A percentile compares a stretch with the other conserved stretches of the same genome.
Conservation (phyloP, 2,888 invertebrate genomes). For the Gasteruption jaculator region DNA sequence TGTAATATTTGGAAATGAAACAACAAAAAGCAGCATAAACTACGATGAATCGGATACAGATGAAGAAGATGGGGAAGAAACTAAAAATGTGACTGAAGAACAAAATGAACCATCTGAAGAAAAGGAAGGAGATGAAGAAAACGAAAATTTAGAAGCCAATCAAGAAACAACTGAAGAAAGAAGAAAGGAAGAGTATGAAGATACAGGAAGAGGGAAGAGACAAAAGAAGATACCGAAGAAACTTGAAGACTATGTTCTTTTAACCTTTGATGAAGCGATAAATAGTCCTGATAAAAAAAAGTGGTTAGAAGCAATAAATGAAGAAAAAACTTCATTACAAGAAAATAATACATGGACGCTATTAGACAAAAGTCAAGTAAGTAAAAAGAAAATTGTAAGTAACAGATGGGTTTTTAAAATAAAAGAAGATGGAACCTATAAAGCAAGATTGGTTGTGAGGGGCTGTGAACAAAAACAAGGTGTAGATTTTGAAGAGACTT, state of each 20-base stretch:
- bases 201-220: background rate
- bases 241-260: slow-evolving; percentile 2
- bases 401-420: background rate
- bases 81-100: too few relatives aligned
- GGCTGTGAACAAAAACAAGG: background rate
- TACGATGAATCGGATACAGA: too few relatives aligned
- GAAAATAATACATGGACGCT: slow-evolving; percentile 2
- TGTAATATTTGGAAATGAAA: slow-evolving; percentile 13
- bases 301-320: slow-evolving; percentile 15
- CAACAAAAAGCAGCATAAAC: too few relatives aligned
- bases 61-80: too few relatives aligned
- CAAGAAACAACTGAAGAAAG: too few relatives aligned
- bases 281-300: slow-evolving; percentile 7
- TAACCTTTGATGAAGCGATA: slow-evolving; percentile 11
- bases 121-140: too few relatives aligned
- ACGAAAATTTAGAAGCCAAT: too few relatives aligned
- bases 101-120: too few relatives aligned
- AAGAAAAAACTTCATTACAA: slow-evolving; percentile 24
- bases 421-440: background rate
- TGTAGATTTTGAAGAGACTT: background rate
- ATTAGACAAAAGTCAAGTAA: background rate
- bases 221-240: background rate
- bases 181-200: slow-evolving; percentile 2
- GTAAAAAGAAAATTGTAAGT: background rate
- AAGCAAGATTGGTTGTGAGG: background rate